Evolutionary conservation across 1,140 invertebrate genomes (phyloP).

Genomic region (Meteorus sp.): DNA sequence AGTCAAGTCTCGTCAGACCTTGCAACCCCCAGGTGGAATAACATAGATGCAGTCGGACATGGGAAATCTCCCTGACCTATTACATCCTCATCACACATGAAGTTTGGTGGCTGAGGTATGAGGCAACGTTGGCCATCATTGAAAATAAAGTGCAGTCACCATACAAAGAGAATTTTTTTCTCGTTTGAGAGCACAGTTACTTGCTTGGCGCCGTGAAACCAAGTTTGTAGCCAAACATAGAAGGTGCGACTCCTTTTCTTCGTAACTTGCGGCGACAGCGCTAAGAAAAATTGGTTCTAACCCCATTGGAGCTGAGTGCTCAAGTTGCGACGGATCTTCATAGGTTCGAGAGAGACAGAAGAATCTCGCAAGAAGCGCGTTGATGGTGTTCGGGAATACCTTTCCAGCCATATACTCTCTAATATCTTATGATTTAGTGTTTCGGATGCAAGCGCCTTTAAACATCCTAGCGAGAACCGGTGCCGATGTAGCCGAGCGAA

Average conservation of each 20-base stretch:
- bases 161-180: no score
- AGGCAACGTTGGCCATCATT: no score
- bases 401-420: conserved; percentile 34
- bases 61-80: no score
- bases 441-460: conserved; percentile 46
- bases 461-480: conserved; percentile 36
- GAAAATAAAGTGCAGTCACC: no score
- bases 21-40: no score
- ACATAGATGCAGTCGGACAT: no score
- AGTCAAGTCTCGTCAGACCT: no score
- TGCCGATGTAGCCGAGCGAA: conserved; percentile 44
- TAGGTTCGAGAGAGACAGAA: conserved; percentile 11
- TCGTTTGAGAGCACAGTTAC: neutral
- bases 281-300: conserved; percentile 51
- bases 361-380: neutral
- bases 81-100: no score
- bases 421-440: conserved; percentile 58
- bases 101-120: no score
- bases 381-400: conserved; percentile 1
- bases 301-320: conserved; percentile 24
- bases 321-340: conserved; percentile 38
- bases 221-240: no score
- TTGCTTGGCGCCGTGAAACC: neutral
- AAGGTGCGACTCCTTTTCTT: conserved; percentile 41
- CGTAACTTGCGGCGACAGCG: conserved; percentile 50